Evolutionary conservation across 2,888 invertebrate genomes (phyloP).

Genomic region (Calameuta idolon): DNA sequence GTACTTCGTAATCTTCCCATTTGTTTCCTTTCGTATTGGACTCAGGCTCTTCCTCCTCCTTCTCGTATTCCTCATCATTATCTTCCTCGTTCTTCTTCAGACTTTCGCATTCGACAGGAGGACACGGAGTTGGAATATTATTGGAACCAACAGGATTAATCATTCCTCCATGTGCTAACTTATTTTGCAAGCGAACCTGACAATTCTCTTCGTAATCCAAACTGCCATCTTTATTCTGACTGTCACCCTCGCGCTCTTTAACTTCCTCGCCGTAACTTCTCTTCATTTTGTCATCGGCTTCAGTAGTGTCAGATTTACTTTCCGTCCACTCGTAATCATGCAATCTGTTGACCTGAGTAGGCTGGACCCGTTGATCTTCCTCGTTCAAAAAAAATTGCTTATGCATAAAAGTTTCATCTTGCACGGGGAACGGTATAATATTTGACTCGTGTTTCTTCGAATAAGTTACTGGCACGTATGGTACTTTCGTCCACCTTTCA

Average conservation of each 20-base stretch:
- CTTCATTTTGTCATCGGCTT: neutral
- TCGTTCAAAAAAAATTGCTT: constrained; percentile 23
- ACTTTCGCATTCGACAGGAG: constrained; percentile 20
- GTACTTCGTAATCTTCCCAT: neutral
- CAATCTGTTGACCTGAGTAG: constrained; percentile 26
- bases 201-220: constrained; percentile 29
- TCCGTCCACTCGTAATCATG: constrained; percentile 30
- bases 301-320: constrained; percentile 6
- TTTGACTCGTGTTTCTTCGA: neutral
- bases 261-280: neutral
- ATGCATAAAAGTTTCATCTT: constrained; percentile 23
- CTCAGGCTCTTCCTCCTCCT: constrained; percentile 4
- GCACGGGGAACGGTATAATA: neutral
- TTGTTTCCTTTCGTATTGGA: neutral
- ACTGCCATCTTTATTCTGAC: constrained; percentile 10
- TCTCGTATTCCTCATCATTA: constrained; percentile 13
- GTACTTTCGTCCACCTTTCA: constrained; percentile 13
- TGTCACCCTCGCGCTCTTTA: neutral
- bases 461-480: constrained; percentile 1
- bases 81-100: constrained; percentile 19
- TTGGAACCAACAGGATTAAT: neutral
- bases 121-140: constrained; percentile 7
- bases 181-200: constrained; percentile 21
- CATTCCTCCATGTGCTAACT: neutral
- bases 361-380: constrained; percentile 18